Percentiles rank a stretch among this genome's conserved stretches.
These are phyloP conservation scores for Melozone crissalis DNA, from an alignment of 2,113 vertebrate species.

Conservation along the genomic window DNA sequence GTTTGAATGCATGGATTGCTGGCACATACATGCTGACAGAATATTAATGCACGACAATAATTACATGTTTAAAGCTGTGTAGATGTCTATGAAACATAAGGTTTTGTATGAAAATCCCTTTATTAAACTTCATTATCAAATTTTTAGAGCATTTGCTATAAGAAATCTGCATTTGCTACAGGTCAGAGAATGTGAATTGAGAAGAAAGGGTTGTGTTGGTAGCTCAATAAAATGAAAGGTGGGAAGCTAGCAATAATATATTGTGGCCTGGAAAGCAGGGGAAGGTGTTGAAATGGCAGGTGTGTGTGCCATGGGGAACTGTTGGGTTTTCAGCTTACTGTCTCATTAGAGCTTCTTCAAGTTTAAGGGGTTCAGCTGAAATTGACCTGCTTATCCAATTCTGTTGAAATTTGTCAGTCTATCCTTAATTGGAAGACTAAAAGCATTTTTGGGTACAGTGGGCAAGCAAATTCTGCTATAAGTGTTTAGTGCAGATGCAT, in stretches of 20 bases:
- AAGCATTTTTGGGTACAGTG: not conserved
- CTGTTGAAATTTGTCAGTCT: not conserved
- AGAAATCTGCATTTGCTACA: not conserved
- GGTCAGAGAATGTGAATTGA: not conserved
- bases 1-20: not conserved
- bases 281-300: not conserved
- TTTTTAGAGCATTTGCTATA: not conserved
- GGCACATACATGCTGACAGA: not conserved
- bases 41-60: not conserved
- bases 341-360: not conserved
- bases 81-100: not conserved
- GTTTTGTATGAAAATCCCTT: not conserved
- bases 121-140: not conserved
- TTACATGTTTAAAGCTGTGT: not conserved
- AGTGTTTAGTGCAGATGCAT: not conserved
- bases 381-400: not conserved
- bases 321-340: not conserved
- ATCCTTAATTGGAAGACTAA: not conserved
- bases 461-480: not conserved
- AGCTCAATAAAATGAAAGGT: not conserved
- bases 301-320: not conserved
- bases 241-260: not conserved
- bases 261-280: not conserved
- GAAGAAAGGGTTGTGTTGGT: not conserved
- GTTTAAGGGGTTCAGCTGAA: not conserved